Conservation (phyloP, 2,113 vertebrate genomes). For the Lathamus discolor region DNA sequence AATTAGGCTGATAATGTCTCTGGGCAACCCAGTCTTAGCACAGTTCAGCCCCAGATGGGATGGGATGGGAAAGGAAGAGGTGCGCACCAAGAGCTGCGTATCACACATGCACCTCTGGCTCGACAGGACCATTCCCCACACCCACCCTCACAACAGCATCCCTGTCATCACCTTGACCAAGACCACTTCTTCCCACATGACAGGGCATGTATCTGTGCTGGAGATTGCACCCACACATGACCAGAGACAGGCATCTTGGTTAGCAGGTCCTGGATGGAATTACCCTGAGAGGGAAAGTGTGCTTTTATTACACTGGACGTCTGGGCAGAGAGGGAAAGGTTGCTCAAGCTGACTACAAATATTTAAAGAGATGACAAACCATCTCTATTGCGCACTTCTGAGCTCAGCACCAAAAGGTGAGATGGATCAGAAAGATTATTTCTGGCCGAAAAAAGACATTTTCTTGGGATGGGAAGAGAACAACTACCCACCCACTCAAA, state of each 20-base stretch:
- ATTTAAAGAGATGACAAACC: background rate
- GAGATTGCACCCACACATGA: background rate
- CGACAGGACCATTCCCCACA: background rate
- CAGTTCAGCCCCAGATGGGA: background rate
- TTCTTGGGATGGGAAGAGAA: background rate
- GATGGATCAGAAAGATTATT: background rate
- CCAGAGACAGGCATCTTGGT: fast-evolving
- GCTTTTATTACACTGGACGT: background rate
- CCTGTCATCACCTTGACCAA: background rate
- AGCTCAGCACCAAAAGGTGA: background rate
- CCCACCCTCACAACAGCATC: background rate
- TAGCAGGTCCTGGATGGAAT: background rate
- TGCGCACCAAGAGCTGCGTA: background rate
- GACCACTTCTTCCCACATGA: background rate
- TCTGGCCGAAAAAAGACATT: background rate
- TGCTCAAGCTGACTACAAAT: background rate
- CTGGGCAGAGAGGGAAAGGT: background rate
- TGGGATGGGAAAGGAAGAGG: background rate
- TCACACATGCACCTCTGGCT: background rate
- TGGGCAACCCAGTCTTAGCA: background rate
- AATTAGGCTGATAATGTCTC: background rate
- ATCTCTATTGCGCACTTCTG: background rate
- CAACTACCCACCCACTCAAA: background rate
- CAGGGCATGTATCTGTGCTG: background rate
- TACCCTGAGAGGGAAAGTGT: background rate